phyloP scores from a whole-genome alignment of 2,113 vertebrate genomes.

The Rhodinocichla rosea region DNA sequence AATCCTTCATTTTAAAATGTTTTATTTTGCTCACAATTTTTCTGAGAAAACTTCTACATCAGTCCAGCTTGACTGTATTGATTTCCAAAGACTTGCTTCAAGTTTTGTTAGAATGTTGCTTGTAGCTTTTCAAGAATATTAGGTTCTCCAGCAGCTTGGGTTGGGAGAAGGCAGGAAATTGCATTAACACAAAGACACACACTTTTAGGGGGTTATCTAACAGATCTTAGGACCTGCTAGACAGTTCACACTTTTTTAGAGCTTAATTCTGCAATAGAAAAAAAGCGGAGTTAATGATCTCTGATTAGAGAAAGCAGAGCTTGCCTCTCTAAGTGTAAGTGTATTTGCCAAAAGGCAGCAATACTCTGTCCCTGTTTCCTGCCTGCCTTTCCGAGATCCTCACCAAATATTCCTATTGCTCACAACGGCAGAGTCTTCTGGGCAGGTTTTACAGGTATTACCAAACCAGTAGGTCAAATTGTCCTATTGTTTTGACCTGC shows the following conservation, averaged over 20 bases:
- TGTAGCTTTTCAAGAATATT: background rate
- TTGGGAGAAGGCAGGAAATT: background rate
- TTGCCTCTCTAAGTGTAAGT: background rate
- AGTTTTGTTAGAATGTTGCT: background rate
- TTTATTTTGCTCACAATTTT: background rate
- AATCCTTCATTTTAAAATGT: background rate
- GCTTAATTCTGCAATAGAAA: background rate
- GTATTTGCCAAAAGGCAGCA: background rate
- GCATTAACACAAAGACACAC: background rate
- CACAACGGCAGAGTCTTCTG: background rate
- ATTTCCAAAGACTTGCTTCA: background rate
- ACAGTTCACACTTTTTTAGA: background rate
- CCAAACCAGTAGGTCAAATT: background rate
- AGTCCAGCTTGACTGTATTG: fast-evolving
- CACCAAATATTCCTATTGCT: background rate
- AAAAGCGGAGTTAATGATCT: background rate
- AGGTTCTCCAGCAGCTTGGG: background rate
- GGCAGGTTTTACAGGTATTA: background rate
- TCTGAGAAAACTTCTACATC: background rate
- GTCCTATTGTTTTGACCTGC: background rate
- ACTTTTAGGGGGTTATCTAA: background rate
- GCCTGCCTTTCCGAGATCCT: background rate
- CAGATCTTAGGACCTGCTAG: background rate
- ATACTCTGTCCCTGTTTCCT: background rate
- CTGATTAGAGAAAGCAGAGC: background rate